phyloP scores from a whole-genome alignment of 2,797 vertebrate genomes.

The Acrossocheilus wenchowensis region DNA sequence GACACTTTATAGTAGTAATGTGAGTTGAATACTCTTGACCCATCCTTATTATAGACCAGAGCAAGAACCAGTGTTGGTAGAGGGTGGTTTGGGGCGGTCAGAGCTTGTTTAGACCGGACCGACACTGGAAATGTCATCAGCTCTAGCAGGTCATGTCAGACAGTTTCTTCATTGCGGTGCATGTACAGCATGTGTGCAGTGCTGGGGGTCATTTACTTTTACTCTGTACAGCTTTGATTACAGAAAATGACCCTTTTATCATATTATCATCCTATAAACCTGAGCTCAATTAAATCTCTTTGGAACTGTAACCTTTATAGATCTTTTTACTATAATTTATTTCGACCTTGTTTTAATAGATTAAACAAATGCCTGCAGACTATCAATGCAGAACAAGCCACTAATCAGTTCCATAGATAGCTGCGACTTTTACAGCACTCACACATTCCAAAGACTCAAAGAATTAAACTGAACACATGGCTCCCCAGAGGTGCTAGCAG shows the following conservation, averaged over 20 bases:
- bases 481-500: conserved; percentile 55
- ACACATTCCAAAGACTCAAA: conserved; percentile 54
- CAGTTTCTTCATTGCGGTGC: not conserved
- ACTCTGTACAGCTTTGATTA: not conserved
- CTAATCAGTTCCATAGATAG: conserved; percentile 52
- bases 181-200: not conserved
- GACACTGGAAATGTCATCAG: not conserved
- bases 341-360: not conserved
- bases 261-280: not conserved
- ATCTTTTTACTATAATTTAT: not conserved
- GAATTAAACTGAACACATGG: conserved; percentile 53
- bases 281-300: not conserved
- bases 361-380: conserved; percentile 13
- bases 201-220: not conserved
- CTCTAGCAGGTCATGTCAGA: not conserved
- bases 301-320: not conserved
- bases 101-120: conserved; percentile 14
- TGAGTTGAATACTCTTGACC: not conserved
- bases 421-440: conserved; percentile 41
- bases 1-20: not conserved
- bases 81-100: not conserved
- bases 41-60: not conserved
- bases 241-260: not conserved
- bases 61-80: not conserved
- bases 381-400: conserved; percentile 35